Conservation (phyloP, 2,888 invertebrate genomes). For the Catocala fraxini region DNA sequence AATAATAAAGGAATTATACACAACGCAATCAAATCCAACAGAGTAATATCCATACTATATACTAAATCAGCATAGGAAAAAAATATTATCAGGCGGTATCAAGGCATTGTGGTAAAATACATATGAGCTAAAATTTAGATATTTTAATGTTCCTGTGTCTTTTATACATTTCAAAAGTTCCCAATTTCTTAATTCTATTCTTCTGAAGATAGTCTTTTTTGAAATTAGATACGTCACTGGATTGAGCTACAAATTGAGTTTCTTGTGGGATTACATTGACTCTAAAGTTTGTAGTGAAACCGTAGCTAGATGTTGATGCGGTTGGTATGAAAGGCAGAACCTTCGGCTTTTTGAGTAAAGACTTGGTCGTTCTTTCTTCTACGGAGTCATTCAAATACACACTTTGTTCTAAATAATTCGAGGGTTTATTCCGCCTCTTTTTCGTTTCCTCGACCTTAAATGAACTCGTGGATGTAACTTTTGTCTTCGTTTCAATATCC, state of each 20-base stretch:
- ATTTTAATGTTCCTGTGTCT: conserved; percentile 70
- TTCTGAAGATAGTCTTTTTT: conserved; percentile 69
- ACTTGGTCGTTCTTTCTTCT: conserved; percentile 56
- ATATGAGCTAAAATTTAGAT: conserved; percentile 70
- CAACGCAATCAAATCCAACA: conserved; percentile 20
- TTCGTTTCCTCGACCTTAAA: conserved; percentile 71
- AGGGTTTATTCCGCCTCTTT: conserved; percentile 72
- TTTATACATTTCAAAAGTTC: conserved; percentile 74
- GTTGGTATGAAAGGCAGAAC: conserved; percentile 78
- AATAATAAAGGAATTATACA: neutral
- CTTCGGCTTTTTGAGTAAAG: conserved; percentile 65
- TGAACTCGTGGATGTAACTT: conserved; percentile 69
- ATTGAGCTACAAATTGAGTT: conserved; percentile 72
- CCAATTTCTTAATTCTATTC: conserved; percentile 70
- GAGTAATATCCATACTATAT: conserved; percentile 22
- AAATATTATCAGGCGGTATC: conserved; percentile 47
- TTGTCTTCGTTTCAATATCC: conserved; percentile 45
- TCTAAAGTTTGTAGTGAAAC: conserved; percentile 79
- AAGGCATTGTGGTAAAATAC: conserved; percentile 19
- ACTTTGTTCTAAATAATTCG: conserved; percentile 79
- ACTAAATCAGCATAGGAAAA: conserved; percentile 40
- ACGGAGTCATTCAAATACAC: conserved; percentile 70
- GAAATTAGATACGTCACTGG: conserved; percentile 64
- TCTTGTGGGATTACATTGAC: conserved; percentile 71
- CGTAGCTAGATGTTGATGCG: conserved; percentile 71